Conservation (phyloP, 2,888 invertebrate species). For the Pterostichus niger region DNA sequence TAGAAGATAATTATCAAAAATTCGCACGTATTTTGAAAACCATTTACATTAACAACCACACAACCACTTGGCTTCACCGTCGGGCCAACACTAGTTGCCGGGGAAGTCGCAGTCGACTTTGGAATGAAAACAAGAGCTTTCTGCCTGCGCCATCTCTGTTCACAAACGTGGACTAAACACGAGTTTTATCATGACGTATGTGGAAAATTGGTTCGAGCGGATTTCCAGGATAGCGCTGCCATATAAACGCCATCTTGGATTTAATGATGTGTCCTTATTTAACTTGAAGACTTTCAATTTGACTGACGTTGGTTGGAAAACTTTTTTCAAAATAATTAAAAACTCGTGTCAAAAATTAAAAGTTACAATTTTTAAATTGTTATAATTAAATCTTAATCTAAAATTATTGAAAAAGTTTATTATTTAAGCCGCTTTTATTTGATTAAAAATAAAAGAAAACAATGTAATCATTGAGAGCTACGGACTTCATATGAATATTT, state of each 20-base stretch:
- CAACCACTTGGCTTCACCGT: slow-evolving; percentile 41
- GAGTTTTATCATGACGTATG: slow-evolving; percentile 40
- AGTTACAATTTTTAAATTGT: too few relatives aligned
- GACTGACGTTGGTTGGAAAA: not conserved
- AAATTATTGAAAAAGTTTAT: too few relatives aligned
- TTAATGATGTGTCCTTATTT: slow-evolving; percentile 37
- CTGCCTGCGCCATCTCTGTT: slow-evolving; percentile 33
- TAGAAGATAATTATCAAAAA: slow-evolving; percentile 24
- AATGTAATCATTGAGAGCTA: too few relatives aligned
- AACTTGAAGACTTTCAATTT: slow-evolving; percentile 27
- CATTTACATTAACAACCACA: slow-evolving; percentile 40
- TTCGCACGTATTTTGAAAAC: slow-evolving; percentile 23
- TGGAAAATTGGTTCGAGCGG: not conserved
- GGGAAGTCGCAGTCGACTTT: slow-evolving; percentile 13
- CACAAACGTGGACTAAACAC: not conserved
- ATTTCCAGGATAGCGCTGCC: slow-evolving; percentile 16
- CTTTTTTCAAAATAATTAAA: too few relatives aligned
- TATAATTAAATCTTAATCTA: too few relatives aligned
- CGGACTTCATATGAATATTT: too few relatives aligned
- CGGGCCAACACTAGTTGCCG: slow-evolving; percentile 51
- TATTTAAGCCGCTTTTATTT: too few relatives aligned
- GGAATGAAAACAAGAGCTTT: slow-evolving; percentile 37
- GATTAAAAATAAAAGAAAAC: too few relatives aligned
- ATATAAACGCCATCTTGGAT: slow-evolving; percentile 60
- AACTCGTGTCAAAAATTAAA: too few relatives aligned